A percentile compares a stretch with the other conserved stretches of the same genome.
phyloP scores from a whole-genome alignment of 2,113 vertebrate genomes.

The Macrotis lagotis region DNA sequence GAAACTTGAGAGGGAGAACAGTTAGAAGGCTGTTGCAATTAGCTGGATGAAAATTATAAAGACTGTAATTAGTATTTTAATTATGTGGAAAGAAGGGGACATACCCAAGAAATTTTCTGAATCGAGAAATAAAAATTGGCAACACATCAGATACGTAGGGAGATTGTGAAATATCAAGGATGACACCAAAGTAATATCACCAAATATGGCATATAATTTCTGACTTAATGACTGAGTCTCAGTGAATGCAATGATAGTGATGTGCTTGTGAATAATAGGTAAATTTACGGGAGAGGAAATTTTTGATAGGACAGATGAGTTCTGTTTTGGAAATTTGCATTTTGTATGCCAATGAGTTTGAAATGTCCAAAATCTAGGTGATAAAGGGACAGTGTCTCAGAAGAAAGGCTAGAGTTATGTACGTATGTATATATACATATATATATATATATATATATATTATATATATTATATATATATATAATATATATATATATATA shows the following conservation, averaged over 20 bases:
- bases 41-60: background rate
- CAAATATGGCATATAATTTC: background rate
- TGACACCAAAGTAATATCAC: background rate
- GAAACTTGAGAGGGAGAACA: background rate
- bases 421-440: too few relatives aligned
- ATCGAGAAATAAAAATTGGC: background rate
- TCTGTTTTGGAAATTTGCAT: background rate
- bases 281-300: background rate
- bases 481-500: too few relatives aligned
- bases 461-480: too few relatives aligned
- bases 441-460: too few relatives aligned
- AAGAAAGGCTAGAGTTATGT: background rate
- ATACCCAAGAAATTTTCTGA: background rate
- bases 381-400: background rate
- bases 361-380: background rate
- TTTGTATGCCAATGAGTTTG: too few relatives aligned
- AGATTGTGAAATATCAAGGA: background rate
- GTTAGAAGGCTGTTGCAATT: background rate
- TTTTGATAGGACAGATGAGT: background rate
- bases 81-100: background rate
- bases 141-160: background rate
- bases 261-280: background rate
- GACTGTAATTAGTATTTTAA: background rate
- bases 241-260: background rate
- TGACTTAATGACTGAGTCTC: background rate